phyloP scores from a whole-genome alignment of 2,888 invertebrate species.

The Plagiodera versicolora region DNA sequence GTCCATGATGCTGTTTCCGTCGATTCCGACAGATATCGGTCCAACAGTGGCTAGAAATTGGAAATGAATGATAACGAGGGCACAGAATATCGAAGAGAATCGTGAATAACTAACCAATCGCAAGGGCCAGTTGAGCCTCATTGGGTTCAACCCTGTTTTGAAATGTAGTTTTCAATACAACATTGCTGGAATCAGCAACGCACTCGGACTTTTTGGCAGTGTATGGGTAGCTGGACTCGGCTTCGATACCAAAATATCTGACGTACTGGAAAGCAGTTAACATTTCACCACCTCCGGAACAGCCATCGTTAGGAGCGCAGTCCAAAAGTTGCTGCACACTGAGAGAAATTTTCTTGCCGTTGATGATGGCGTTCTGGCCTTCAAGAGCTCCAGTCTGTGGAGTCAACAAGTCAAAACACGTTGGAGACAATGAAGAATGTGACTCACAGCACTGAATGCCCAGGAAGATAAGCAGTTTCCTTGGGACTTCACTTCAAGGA shows the following conservation, averaged over 20 bases:
- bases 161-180: background rate
- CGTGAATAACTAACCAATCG: constrained; percentile 2
- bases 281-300: constrained; percentile 57
- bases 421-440: too few relatives aligned
- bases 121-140: constrained; percentile 3
- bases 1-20: background rate
- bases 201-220: constrained; percentile 26
- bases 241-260: constrained; percentile 58
- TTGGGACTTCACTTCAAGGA: constrained; percentile 3
- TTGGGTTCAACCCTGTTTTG: background rate
- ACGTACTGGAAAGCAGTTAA: constrained; percentile 56
- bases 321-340: background rate
- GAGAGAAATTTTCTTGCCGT: background rate
- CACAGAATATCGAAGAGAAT: too few relatives aligned
- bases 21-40: constrained; percentile 10
- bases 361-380: background rate
- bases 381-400: background rate
- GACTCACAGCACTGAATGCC: constrained; percentile 9
- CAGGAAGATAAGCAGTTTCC: background rate
- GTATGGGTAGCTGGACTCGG: constrained; percentile 59
- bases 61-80: background rate
- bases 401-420: too few relatives aligned
- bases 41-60: constrained; percentile 7
- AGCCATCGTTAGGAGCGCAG: constrained; percentile 50
- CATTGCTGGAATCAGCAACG: background rate